phyloP scores from a whole-genome alignment of 2,888 invertebrate genomes.

The Himalopsyche anomala region DNA sequence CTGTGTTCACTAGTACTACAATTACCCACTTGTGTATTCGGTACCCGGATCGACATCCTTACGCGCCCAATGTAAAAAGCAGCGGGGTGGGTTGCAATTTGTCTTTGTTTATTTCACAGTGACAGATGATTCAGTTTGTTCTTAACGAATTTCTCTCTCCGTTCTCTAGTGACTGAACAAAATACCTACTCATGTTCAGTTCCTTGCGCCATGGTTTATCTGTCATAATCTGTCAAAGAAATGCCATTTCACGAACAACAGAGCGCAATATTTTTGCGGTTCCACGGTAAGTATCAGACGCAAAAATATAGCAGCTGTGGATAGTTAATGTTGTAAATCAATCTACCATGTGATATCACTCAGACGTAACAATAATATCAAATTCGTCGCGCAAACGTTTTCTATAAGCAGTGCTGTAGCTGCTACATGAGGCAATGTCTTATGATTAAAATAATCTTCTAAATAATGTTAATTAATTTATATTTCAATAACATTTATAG shows the following conservation, averaged over 20 bases:
- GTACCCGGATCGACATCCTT: not conserved
- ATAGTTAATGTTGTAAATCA: constrained; percentile 31
- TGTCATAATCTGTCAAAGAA: constrained; percentile 60
- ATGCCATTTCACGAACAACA: constrained; percentile 43
- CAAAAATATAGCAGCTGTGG: constrained; percentile 2
- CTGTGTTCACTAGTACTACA: not conserved
- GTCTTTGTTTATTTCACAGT: constrained; percentile 63
- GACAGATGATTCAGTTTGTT: constrained; percentile 60
- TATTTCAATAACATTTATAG: too few species aligned
- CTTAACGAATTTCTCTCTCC: constrained; percentile 59
- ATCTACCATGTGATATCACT: constrained; percentile 23
- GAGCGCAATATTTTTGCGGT: constrained; percentile 36
- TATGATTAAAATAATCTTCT: too few species aligned
- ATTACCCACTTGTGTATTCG: not conserved
- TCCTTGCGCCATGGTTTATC: constrained; percentile 55
- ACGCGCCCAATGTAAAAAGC: constrained; percentile 22
- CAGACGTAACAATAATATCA: not conserved
- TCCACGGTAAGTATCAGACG: constrained; percentile 35
- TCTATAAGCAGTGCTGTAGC: too few species aligned
- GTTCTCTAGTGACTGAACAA: constrained; percentile 56
- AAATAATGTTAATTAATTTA: too few species aligned
- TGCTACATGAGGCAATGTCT: too few species aligned
- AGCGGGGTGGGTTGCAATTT: constrained; percentile 57
- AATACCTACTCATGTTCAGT: constrained; percentile 49
- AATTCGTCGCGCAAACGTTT: not conserved